These are phyloP conservation scores for Megalurothrips usitatus DNA, from an alignment of 2,888 invertebrate species.

Conservation along the genomic window DNA sequence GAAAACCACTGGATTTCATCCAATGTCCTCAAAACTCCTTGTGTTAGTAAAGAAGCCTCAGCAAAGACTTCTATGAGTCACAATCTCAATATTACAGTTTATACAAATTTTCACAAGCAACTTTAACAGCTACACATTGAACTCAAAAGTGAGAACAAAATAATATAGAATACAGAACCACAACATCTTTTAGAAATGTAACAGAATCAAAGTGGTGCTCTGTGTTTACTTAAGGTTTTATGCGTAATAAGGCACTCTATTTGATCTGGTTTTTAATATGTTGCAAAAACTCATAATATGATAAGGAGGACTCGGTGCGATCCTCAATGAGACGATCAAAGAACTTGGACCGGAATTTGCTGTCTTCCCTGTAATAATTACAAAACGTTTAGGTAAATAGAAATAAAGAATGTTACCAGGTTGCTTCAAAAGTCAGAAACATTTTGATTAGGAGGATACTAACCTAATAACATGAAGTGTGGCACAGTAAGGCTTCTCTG, in stretches of 20 bases:
- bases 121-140: not conserved
- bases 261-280: conserved; percentile 87
- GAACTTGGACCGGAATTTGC: conserved; percentile 73
- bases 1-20: not conserved
- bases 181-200: not conserved
- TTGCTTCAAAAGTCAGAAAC: conserved; percentile 22
- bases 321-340: conserved; percentile 90
- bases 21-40: not conserved
- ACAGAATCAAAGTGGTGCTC: not conserved
- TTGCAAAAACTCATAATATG: conserved; percentile 97
- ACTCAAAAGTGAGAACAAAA: not conserved
- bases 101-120: not conserved
- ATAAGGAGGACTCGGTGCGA: conserved; percentile 86
- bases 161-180: not conserved
- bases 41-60: not conserved
- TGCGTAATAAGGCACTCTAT: conserved; percentile 49
- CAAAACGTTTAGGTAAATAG: conserved; percentile 31
- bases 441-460: conserved; percentile 38
- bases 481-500: conserved; percentile 75
- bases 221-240: not conserved
- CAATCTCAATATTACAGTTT: not conserved
- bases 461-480: conserved; percentile 78
- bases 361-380: conserved; percentile 74
- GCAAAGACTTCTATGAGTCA: not conserved
- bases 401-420: conserved; percentile 21